Conservation (phyloP, 2,888 invertebrate genomes). For the Eupithecia inturbata region DNA sequence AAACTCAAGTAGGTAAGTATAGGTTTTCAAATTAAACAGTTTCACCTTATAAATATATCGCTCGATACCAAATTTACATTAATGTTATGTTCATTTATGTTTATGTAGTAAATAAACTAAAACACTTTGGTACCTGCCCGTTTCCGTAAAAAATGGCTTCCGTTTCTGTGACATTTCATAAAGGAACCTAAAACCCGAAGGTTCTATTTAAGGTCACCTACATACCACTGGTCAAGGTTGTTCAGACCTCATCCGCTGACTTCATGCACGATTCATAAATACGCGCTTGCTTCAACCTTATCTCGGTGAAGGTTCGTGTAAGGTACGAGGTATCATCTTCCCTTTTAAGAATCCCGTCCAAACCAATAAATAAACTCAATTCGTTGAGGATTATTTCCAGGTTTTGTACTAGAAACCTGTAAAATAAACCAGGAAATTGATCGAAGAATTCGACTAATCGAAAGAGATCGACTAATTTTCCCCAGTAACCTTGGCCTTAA, state of each 20-base stretch:
- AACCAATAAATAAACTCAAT: neutral
- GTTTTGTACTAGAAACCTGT: neutral
- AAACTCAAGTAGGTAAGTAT: too few species aligned
- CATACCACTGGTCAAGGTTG: slow-evolving; percentile 78
- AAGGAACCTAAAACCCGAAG: slow-evolving; percentile 63
- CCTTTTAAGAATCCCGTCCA: neutral
- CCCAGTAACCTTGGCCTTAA: neutral
- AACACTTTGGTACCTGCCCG: neutral
- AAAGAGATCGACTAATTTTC: neutral
- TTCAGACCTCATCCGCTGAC: slow-evolving; percentile 66
- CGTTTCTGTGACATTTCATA: slow-evolving; percentile 48
- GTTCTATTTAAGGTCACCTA: slow-evolving; percentile 79
- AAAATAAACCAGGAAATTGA: neutral
- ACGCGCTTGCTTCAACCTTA: neutral
- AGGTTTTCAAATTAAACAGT: too few species aligned
- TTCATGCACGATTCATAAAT: slow-evolving; percentile 18
- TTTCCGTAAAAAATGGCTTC: neutral
- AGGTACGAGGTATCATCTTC: neutral
- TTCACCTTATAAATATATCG: too few species aligned
- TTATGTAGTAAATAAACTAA: too few species aligned
- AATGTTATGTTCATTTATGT: too few species aligned
- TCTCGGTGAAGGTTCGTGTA: slow-evolving; percentile 2
- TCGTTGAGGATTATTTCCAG: neutral
- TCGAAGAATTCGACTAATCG: too few species aligned
- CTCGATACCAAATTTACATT: too few species aligned